Evolutionary conservation across 2,113 vertebrate species (phyloP).

Genomic region (Chlorocebus sabaeus): DNA sequence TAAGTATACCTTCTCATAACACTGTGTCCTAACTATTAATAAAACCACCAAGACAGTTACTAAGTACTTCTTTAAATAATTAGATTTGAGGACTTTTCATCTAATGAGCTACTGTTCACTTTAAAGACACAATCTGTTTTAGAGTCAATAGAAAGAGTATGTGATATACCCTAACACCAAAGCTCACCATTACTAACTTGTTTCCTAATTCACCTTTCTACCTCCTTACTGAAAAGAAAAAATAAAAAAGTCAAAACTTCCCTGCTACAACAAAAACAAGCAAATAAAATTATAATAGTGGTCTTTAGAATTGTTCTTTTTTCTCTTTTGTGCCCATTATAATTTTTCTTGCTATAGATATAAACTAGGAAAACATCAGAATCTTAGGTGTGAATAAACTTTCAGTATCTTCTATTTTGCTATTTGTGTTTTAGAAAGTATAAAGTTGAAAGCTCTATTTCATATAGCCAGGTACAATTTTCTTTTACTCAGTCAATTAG

Average conservation of each 20-base stretch:
- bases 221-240: neutral
- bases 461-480: conserved; percentile 29
- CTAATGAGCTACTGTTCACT: neutral
- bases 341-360: conserved; percentile 23
- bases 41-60: neutral
- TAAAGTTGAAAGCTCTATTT: conserved; percentile 24
- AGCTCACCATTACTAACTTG: neutral
- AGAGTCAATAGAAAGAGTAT: neutral
- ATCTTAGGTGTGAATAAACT: conserved; percentile 6
- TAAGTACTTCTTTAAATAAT: conserved; percentile 3
- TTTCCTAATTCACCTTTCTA: neutral
- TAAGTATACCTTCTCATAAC: neutral
- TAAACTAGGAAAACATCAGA: conserved; percentile 19
- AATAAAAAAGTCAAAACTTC: neutral
- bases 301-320: conserved; percentile 6
- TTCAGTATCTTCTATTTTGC: conserved; percentile 2
- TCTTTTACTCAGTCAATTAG: conserved; percentile 54
- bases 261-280: neutral
- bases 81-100: conserved; percentile 37
- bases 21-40: neutral
- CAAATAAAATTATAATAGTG: conserved; percentile 26
- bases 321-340: conserved; percentile 23
- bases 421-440: conserved; percentile 41
- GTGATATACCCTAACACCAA: neutral
- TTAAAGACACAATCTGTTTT: neutral